Evolutionary conservation across 2,888 invertebrate genomes (phyloP).

Genomic region (Eupithecia abbreviata): DNA sequence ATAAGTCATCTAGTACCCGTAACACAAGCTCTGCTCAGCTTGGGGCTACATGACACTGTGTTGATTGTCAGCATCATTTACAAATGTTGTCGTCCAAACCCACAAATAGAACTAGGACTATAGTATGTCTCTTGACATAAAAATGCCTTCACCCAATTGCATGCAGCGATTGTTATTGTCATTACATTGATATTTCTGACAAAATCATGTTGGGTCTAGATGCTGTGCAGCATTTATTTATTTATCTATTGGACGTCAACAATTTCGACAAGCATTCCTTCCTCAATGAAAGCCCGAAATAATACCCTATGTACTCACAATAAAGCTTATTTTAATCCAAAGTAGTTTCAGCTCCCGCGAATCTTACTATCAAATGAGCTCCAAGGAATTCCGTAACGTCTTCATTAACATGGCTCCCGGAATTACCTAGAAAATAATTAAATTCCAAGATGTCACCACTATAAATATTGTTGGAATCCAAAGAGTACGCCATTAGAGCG

Average conservation of each 20-base stretch:
- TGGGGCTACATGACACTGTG: too few relatives aligned
- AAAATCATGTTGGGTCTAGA: too few relatives aligned
- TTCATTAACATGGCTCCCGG: slow-evolving; percentile 12
- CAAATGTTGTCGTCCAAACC: too few relatives aligned
- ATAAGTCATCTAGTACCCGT: too few relatives aligned
- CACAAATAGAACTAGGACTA: too few relatives aligned
- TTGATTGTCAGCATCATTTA: too few relatives aligned
- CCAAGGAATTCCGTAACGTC: slow-evolving; percentile 8
- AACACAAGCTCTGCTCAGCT: too few relatives aligned
- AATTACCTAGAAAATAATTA: slow-evolving; percentile 26
- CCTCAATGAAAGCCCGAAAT: not conserved
- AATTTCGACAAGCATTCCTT: not conserved
- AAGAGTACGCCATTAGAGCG: slow-evolving; percentile 26
- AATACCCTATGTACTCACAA: not conserved
- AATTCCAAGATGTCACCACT: slow-evolving; percentile 22
- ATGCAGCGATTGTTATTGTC: too few relatives aligned
- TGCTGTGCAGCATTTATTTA: too few relatives aligned
- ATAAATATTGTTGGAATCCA: slow-evolving; percentile 29
- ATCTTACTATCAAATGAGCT: slow-evolving; percentile 11
- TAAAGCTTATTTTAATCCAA: not conserved
- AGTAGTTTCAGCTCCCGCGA: not conserved
- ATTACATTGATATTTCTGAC: too few relatives aligned
- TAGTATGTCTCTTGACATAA: too few relatives aligned
- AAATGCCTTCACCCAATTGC: too few relatives aligned
- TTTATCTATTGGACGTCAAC: not conserved